Evolutionary conservation across 2,113 vertebrate species (phyloP).

Genomic region (Melanocharis versteri): DNA sequence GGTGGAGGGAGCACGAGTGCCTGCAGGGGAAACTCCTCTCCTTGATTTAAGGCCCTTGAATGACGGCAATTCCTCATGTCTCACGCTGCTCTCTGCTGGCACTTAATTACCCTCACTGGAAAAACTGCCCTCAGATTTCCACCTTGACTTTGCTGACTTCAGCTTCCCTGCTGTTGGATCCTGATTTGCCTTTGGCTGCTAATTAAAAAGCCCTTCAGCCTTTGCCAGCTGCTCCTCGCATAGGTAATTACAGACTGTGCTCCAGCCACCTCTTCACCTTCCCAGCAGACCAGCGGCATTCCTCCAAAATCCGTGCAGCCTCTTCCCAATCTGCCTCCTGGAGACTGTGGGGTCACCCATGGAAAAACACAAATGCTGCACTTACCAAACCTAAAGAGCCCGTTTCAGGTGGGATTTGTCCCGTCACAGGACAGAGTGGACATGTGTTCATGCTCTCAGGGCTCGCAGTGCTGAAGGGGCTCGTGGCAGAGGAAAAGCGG

Average conservation of each 20-base stretch:
- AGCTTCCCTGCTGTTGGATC: conserved; percentile 20
- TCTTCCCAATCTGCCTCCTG: neutral
- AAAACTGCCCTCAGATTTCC: conserved; percentile 32
- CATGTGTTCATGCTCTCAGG: fast-evolving
- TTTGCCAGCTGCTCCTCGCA: neutral
- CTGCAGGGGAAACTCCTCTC: neutral
- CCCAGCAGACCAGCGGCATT: fast-evolving
- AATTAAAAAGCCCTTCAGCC: conserved; percentile 59
- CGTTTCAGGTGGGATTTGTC: fast-evolving
- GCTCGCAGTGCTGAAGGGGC: fast-evolving
- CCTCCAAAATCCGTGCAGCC: neutral
- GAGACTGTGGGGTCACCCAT: fast-evolving
- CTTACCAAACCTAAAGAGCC: neutral
- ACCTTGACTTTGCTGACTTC: conserved; percentile 58
- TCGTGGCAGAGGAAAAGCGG: neutral
- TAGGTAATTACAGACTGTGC: neutral
- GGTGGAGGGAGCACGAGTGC: neutral
- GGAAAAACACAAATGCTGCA: neutral
- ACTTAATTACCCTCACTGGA: conserved; percentile 16
- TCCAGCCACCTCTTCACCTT: neutral
- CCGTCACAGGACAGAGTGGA: neutral
- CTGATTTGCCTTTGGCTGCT: conserved; percentile 49
- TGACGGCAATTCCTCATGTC: conserved; percentile 4
- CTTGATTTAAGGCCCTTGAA: neutral
- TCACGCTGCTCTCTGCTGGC: neutral